Evolutionary conservation across 1,140 invertebrate species (phyloP).

Genomic region (Pissodes strobi): DNA sequence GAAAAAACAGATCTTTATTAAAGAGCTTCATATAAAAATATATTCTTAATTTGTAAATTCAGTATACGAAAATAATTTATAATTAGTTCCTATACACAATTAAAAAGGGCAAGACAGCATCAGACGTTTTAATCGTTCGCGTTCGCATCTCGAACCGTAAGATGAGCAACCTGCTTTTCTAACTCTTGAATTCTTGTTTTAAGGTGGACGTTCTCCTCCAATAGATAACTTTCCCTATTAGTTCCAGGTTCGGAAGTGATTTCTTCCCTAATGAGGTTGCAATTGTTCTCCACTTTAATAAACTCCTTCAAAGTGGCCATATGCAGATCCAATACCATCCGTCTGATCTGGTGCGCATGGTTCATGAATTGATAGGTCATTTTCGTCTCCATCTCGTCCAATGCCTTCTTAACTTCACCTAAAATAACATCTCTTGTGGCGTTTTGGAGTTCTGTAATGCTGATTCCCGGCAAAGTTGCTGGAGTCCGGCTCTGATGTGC

Average conservation of each 20-base stretch:
- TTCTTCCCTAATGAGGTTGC: constrained; percentile 29
- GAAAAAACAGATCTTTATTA: no score
- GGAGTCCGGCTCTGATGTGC: no score
- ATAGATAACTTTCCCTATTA: constrained; percentile 19
- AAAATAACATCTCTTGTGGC: constrained; percentile 13
- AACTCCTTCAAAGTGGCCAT: constrained; percentile 40
- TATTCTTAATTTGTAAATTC: neutral
- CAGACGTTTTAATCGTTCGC: neutral
- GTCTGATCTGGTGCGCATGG: constrained; percentile 25
- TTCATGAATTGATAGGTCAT: constrained; percentile 25
- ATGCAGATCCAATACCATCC: constrained; percentile 37
- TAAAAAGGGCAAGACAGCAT: neutral
- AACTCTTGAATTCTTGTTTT: constrained; percentile 31
- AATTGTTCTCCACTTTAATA: constrained; percentile 39
- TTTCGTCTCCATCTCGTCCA: constrained; percentile 29
- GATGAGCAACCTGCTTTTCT: constrained; percentile 23
- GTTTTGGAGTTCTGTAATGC: constrained; percentile 6
- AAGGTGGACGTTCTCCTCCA: constrained; percentile 36
- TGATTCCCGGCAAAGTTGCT: neutral
- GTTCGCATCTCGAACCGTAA: neutral
- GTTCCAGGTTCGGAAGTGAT: constrained; percentile 4
- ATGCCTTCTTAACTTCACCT: constrained; percentile 26
- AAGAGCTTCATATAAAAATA: constrained; percentile 1
- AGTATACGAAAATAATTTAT: neutral
- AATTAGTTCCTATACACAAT: neutral